Percentiles rank a stretch among this genome's conserved stretches.
Conservation (phyloP, 2,797 vertebrate species). For the Tachyglossus aculeatus region DNA sequence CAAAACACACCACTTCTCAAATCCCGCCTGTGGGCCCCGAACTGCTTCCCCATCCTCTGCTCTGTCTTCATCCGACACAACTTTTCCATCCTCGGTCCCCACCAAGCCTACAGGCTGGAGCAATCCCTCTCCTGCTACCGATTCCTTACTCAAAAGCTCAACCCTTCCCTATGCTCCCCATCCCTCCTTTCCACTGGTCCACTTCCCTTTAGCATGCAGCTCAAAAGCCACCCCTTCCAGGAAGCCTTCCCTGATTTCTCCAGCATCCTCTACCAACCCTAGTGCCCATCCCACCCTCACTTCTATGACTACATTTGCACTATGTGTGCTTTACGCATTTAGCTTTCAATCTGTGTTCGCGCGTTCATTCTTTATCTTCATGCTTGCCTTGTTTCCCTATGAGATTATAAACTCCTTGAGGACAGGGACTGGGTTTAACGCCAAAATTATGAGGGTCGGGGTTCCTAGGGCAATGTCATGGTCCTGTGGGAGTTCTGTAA, state of each 20-base stretch:
- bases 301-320: too few relatives aligned
- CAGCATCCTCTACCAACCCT: neutral
- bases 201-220: neutral
- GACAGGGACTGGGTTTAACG: too few relatives aligned
- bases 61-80: neutral
- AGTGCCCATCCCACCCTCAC: too few relatives aligned
- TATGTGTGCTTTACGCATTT: too few relatives aligned
- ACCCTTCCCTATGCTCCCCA: neutral
- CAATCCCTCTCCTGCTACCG: neutral
- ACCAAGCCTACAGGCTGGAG: neutral
- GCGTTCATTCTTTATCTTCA: too few relatives aligned
- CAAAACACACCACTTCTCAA: conserved; percentile 9
- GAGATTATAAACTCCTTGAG: too few relatives aligned
- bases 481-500: too few relatives aligned
- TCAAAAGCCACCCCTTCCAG: conserved; percentile 20
- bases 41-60: neutral
- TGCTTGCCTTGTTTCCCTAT: too few relatives aligned
- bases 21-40: neutral
- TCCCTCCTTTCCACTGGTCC: neutral
- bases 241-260: conserved; percentile 31
- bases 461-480: too few relatives aligned
- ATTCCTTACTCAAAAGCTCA: accelerated
- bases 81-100: neutral
- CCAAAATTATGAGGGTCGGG: too few relatives aligned
- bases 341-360: too few relatives aligned